Evolutionary conservation across 2,797 vertebrate species (phyloP).

Genomic region (Arctocebus calabarensis): DNA sequence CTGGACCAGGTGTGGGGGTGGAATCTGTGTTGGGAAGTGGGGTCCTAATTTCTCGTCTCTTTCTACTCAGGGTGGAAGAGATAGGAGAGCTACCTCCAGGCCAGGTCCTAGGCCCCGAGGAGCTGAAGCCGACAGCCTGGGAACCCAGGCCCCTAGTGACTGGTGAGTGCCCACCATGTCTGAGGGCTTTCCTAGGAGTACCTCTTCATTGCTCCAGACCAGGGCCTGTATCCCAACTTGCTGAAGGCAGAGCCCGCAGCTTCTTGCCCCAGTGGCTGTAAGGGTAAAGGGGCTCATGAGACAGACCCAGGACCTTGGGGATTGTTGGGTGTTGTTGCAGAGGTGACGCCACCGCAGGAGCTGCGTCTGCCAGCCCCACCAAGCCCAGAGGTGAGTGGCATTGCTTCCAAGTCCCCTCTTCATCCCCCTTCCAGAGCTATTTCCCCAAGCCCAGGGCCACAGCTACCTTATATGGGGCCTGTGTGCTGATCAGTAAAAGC

Average conservation of each 20-base stretch:
- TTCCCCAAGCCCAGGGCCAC: not conserved
- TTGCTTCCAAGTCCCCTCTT: not conserved
- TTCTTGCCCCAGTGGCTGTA: not conserved
- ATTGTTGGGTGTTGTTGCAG: slow-evolving; percentile 77
- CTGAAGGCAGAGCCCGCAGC: not conserved
- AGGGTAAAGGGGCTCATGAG: not conserved
- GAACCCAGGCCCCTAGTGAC: slow-evolving; percentile 20
- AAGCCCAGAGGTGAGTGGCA: slow-evolving; percentile 78
- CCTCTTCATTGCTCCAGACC: not conserved
- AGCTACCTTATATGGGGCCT: not conserved
- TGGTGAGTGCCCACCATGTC: slow-evolving; percentile 65
- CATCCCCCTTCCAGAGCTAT: not conserved
- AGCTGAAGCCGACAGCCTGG: not conserved
- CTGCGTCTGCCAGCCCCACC: slow-evolving; percentile 66
- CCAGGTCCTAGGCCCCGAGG: slow-evolving; percentile 28
- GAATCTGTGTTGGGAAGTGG: not conserved
- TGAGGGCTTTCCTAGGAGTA: not conserved
- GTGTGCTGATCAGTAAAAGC: not conserved
- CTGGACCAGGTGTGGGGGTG: not conserved
- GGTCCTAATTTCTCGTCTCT: not conserved
- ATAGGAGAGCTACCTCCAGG: slow-evolving; percentile 8
- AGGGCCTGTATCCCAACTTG: not conserved
- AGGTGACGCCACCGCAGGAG: slow-evolving; percentile 85
- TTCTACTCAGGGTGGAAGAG: slow-evolving; percentile 56
- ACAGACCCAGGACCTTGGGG: not conserved